Conservation (phyloP, 1,140 invertebrate species). For the Brachionus koreanus region DNA sequence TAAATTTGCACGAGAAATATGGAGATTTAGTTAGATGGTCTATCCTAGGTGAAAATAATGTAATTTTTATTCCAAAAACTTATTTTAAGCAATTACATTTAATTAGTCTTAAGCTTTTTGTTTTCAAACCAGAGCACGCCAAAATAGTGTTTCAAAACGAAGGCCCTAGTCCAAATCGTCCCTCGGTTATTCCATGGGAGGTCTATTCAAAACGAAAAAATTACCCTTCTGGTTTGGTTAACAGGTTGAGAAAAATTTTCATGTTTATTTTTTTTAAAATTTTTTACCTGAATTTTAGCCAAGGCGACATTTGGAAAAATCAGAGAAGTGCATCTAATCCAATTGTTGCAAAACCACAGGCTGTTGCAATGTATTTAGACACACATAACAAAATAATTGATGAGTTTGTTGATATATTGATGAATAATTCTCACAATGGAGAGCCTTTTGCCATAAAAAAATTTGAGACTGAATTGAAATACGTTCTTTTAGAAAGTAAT, state of each 20-base stretch:
- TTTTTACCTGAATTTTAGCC: background rate
- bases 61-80: background rate
- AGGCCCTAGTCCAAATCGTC: background rate
- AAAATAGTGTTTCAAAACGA: slow-evolving; percentile 32
- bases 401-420: slow-evolving; percentile 10
- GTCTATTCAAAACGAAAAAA: slow-evolving; percentile 23
- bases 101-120: background rate
- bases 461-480: slow-evolving; percentile 16
- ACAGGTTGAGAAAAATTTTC: background rate
- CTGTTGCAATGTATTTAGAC: background rate
- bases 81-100: background rate
- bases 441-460: background rate
- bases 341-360: slow-evolving; percentile 32
- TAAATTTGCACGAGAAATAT: background rate
- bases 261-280: background rate
- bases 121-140: slow-evolving; percentile 27
- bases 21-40: slow-evolving; percentile 33
- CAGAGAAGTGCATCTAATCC: slow-evolving; percentile 18
- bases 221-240: slow-evolving; percentile 7
- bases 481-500: background rate
- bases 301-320: slow-evolving; percentile 33
- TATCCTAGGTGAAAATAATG: slow-evolving; percentile 15
- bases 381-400: slow-evolving; percentile 39
- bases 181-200: slow-evolving; percentile 5
- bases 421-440: background rate